phyloP scores from a whole-genome alignment of 2,797 vertebrate genomes.

The Argentina silus region DNA sequence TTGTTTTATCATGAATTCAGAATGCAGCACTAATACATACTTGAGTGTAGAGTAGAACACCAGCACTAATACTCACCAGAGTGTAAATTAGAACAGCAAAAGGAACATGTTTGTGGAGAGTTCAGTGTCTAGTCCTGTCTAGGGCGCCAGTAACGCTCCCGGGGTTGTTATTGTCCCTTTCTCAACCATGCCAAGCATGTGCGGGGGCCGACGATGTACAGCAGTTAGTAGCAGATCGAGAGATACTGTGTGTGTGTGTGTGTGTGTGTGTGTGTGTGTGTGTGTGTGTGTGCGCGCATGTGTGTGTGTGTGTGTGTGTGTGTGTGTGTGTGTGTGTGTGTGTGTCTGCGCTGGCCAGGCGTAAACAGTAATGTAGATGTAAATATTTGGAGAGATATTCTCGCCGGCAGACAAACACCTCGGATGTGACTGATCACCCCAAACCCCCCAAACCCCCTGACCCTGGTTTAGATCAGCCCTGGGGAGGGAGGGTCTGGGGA shows the following conservation, averaged over 20 bases:
- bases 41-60: background rate
- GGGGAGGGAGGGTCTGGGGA: background rate
- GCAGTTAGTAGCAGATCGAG: constrained; percentile 58
- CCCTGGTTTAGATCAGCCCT: background rate
- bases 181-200: constrained; percentile 53
- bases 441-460: background rate
- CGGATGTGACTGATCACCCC: constrained; percentile 66
- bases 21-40: background rate
- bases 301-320: constrained; percentile 9
- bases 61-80: background rate
- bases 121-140: background rate
- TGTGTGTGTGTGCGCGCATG: constrained; percentile 20
- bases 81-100: background rate
- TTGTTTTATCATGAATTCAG: background rate
- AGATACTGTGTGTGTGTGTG: constrained; percentile 33
- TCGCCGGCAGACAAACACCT: constrained; percentile 72
- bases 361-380: constrained; percentile 81
- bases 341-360: constrained; percentile 44
- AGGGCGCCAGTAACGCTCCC: constrained; percentile 31
- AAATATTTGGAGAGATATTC: constrained; percentile 83
- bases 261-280: constrained; percentile 2
- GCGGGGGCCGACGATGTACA: constrained; percentile 47
- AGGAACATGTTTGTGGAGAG: background rate
- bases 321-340: constrained; percentile 9
- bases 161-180: constrained; percentile 40